These are phyloP conservation scores for Yponomeuta plumbellus DNA, from an alignment of 2,888 invertebrate species.

Conservation along the genomic window DNA sequence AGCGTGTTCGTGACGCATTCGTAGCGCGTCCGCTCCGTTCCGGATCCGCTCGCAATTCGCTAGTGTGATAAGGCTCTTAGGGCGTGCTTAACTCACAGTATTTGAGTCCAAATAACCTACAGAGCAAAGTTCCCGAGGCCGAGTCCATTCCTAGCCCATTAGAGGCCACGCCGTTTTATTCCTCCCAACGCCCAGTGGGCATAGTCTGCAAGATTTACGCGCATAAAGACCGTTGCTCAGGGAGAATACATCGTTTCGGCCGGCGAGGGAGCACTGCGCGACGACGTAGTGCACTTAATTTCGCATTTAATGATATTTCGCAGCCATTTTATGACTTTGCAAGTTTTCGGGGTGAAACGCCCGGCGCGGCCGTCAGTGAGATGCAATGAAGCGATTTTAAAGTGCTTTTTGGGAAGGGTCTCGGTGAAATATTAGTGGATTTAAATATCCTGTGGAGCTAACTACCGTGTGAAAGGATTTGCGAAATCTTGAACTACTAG, in stretches of 20 bases:
- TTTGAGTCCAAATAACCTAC: too few species aligned
- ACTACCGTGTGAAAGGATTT: too few species aligned
- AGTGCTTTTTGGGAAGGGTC: not conserved
- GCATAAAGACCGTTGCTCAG: slow-evolving; percentile 25
- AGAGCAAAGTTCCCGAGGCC: not conserved
- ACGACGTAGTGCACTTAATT: slow-evolving; percentile 15
- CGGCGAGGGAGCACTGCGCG: slow-evolving; percentile 14
- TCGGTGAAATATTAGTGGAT: not conserved
- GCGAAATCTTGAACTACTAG: too few species aligned
- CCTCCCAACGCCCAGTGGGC: slow-evolving; percentile 26
- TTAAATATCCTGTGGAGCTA: too few species aligned
- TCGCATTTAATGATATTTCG: slow-evolving; percentile 8
- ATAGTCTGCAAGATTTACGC: slow-evolving; percentile 30
- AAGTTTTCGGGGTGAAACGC: slow-evolving; percentile 1
- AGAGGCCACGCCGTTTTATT: slow-evolving; percentile 33
- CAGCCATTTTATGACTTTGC: slow-evolving; percentile 5
- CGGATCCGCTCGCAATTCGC: too few species aligned
- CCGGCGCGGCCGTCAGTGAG: not conserved
- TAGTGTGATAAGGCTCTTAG: too few species aligned
- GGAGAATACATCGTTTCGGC: slow-evolving; percentile 17
- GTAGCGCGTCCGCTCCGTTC: too few species aligned
- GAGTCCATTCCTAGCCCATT: slow-evolving; percentile 5
- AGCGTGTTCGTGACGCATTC: too few species aligned
- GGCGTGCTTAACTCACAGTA: too few species aligned
- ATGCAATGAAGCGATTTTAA: not conserved